Evolutionary conservation across 2,888 invertebrate genomes (phyloP).

Genomic region (Cheiracanthium punctorium): DNA sequence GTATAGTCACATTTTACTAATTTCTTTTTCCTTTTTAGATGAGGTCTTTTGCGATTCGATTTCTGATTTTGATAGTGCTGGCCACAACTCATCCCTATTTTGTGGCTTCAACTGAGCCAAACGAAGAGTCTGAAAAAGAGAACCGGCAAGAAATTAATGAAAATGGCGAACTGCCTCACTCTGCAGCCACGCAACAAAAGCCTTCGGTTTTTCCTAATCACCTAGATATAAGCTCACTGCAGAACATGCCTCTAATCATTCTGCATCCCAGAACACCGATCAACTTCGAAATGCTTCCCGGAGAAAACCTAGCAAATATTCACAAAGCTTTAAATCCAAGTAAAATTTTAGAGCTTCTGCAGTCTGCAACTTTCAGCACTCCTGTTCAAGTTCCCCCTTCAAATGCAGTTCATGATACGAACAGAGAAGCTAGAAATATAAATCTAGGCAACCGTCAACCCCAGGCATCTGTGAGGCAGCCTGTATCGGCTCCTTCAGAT

Average conservation of each 20-base stretch:
- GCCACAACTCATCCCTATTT: too few species aligned
- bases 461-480: not conserved
- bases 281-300: constrained; percentile 2
- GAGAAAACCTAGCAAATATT: not conserved
- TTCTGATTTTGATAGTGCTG: too few species aligned
- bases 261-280: constrained; percentile 22
- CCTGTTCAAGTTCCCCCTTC: not conserved
- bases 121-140: too few species aligned
- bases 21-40: too few species aligned
- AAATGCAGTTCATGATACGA: not conserved
- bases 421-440: constrained; percentile 9
- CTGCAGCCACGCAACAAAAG: not conserved
- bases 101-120: too few species aligned
- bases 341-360: constrained; percentile 22
- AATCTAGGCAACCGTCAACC: not conserved
- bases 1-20: too few species aligned
- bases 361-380: not conserved
- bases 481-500: not conserved
- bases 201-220: constrained; percentile 10
- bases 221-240: constrained; percentile 16
- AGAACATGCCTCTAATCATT: constrained; percentile 22
- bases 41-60: too few species aligned
- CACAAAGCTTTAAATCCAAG: not conserved
- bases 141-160: too few species aligned
- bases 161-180: not conserved